Base-by-base conservation (phyloP, 2,888 invertebrate species). In the Polydesmus complanatus region DNA sequence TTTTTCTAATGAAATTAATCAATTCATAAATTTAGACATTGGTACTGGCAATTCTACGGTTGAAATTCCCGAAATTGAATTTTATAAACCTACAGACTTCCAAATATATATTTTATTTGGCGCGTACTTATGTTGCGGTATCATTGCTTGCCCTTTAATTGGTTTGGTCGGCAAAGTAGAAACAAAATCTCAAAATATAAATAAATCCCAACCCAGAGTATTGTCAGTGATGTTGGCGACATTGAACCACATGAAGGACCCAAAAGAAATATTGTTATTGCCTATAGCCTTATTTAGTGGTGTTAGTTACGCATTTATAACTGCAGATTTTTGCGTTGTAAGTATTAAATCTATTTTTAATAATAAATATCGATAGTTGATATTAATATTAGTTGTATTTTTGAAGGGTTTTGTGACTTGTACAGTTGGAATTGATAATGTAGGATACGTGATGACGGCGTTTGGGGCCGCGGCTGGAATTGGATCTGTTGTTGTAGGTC, bases 321-420 rank as follows among this genome's bases (percentile, higher is more conserved):
- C 53, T 5, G 53, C 53, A 1, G 53, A 53, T 53, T 53, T 53
- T 53, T 53, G 53, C 14, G n/a, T 53, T 21, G 53, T 53, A 53
- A 53, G 53, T 53, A 53, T 19, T 53, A 22, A 23, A n/a, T n/a
- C 14, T 21, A 25, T 14, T n/a, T n/a, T n/a, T n/a, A n/a, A n/a
- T n/a, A n/a, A n/a, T n/a, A n/a, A n/a, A n/a, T n/a, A n/a, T n/a
- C n/a, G n/a, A n/a, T n/a, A n/a, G n/a, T n/a, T n/a, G n/a, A n/a
- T n/a, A n/a, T n/a, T n/a, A n/a, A n/a, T n/a, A n/a, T n/a, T n/a
- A n/a, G n/a, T n/a, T n/a, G 5, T 37, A 37, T 37, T 5, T 37
- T 37, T 37, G 5, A 37, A 56, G 56, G 56, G 56, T 37, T 56
- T 27, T 19, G 19, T 56, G 19, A 56, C 47, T n/a, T 56, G 56